Evolutionary conservation across 2,113 vertebrate genomes (phyloP), one percentile per base, ranked within the genome.

Genomic region (Heteronetta atricapilla): DNA sequence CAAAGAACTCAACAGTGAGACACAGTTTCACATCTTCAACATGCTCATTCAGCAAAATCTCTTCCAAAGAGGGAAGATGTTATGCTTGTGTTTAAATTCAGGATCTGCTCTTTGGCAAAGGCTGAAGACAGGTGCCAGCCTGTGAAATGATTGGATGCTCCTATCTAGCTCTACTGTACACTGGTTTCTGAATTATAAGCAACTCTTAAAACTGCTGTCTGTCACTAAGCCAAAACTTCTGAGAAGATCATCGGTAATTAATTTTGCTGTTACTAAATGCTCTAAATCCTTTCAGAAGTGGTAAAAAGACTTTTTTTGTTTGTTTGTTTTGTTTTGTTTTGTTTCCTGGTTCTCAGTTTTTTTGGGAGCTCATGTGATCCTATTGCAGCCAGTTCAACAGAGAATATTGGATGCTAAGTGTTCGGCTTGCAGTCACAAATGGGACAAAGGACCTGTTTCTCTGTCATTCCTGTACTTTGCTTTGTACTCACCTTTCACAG

Each of bases 1-100:
- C 81, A 73, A 9, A 62, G 76, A 78, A 23, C 73, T 68, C 88
- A 88, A 96, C 94, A 95, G 89, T 87, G 72, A 63, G 86, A 88
- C 84, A 77, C 84, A 96, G 95, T 96, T 96, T 33, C 74, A 69
- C 66, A 46, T 82, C 94, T 70, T 96, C 88, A 93, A 79, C 94
- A n/a, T 93, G 86, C 72, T 77, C 85, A 81, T 94, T 91, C 89
- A 94, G 69, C 70, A 77, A 6, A 42, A 40, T 72, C 63, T 55
- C 63, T 82, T 82, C 83, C 38, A 12, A 64, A 80, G 78, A 87
- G 74, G 58, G 58, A 90, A 86, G 93, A 95, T 92, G 69, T 82
- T 90, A 33, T 86, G 56, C 74, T 88, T 11, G 1, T 90, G 44
- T 89, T 90, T 87, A 95, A 94, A 96, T 58, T 73, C 69, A 53